phyloP scores from a whole-genome alignment of 2,113 vertebrate species.

The Nymphicus hollandicus region DNA sequence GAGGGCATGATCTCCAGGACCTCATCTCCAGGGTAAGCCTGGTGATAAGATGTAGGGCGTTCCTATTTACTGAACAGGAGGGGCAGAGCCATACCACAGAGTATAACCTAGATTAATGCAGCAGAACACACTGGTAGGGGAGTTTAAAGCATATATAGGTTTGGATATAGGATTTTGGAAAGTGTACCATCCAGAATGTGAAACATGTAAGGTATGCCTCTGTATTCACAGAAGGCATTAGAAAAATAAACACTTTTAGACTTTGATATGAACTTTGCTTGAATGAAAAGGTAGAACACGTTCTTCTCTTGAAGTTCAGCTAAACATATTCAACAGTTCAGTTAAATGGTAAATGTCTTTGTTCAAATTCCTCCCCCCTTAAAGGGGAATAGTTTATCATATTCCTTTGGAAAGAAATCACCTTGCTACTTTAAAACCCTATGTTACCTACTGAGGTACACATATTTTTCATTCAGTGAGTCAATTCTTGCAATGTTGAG shows the following conservation, averaged over 20 bases:
- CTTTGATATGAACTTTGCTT: background rate
- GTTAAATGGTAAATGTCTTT: background rate
- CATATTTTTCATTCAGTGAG: background rate
- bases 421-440: background rate
- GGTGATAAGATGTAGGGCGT: background rate
- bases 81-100: accelerated
- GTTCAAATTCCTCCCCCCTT: background rate
- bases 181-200: background rate
- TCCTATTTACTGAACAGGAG: background rate
- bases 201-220: background rate
- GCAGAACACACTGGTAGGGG: background rate
- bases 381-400: background rate
- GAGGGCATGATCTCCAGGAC: background rate
- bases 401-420: background rate
- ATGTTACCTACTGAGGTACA: background rate
- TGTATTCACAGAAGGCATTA: background rate
- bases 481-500: background rate
- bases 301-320: background rate
- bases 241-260: background rate
- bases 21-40: background rate
- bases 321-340: background rate
- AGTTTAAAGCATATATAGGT: background rate
- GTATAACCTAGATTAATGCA: background rate
- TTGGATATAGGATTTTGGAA: background rate
- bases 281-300: background rate